phyloP scores from a whole-genome alignment of 2,113 vertebrate genomes.

The Balaeniceps rex region DNA sequence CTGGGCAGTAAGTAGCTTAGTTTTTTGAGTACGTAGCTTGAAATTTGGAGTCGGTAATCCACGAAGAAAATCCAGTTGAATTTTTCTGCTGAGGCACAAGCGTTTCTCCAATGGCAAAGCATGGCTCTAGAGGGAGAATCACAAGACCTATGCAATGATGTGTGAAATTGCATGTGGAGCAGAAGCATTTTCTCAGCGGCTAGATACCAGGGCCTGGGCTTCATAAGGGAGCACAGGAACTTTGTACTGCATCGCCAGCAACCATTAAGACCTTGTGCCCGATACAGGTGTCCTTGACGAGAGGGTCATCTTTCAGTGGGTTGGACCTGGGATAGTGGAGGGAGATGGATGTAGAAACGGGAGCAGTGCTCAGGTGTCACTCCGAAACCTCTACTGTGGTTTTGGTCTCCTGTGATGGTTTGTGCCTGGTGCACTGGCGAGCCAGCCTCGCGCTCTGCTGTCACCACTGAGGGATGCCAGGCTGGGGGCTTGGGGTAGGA shows the following conservation, averaged over 20 bases:
- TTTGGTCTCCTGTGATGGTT: neutral
- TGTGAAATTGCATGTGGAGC: constrained; percentile 28
- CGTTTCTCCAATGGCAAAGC: neutral
- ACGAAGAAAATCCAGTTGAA: neutral
- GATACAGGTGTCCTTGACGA: neutral
- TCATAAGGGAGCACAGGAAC: neutral
- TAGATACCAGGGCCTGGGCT: neutral
- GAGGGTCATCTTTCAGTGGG: neutral
- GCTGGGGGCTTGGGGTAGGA: neutral
- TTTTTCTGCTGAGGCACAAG: neutral
- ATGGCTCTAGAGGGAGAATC: neutral
- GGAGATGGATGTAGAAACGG: neutral
- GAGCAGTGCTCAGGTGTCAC: accelerated
- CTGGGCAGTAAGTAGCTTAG: constrained; percentile 17
- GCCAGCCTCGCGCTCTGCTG: neutral
- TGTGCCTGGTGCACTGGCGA: accelerated
- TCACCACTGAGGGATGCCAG: accelerated
- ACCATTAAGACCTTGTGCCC: neutral
- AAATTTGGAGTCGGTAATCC: constrained; percentile 3
- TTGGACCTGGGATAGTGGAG: neutral
- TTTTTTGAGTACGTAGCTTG: constrained; percentile 1
- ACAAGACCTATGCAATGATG: neutral
- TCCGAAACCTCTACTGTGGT: neutral
- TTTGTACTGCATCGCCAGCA: neutral
- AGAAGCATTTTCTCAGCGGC: constrained; percentile 18